phyloP scores from a whole-genome alignment of 2,113 vertebrate species.

The Equus quagga region DNA sequence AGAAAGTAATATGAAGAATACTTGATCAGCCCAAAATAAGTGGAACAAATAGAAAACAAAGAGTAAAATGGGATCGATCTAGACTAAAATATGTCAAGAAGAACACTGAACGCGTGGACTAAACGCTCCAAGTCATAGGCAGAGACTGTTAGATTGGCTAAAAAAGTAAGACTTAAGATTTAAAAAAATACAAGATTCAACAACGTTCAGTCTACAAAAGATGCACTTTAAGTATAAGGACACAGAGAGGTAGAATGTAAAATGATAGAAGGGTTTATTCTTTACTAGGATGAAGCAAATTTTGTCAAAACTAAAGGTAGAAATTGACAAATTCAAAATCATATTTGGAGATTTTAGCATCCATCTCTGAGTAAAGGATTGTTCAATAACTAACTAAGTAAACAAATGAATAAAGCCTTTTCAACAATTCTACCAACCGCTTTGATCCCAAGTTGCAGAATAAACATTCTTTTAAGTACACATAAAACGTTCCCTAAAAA shows the following conservation, averaged over 20 bases:
- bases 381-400: background rate
- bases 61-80: background rate
- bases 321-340: background rate
- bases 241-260: background rate
- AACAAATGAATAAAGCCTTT: background rate
- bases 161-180: background rate
- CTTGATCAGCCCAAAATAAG: background rate
- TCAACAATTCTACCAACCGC: background rate
- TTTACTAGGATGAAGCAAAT: background rate
- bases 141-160: background rate
- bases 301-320: background rate
- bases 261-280: background rate
- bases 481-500: background rate
- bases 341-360: background rate
- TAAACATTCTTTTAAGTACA: background rate
- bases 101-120: background rate
- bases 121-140: background rate
- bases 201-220: background rate
- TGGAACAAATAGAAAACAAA: background rate
- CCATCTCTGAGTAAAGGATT: background rate
- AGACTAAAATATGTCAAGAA: background rate
- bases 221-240: background rate
- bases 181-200: background rate
- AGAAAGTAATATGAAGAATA: background rate
- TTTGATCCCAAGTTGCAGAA: background rate